Base-by-base conservation (phyloP, 2,113 vertebrate species). In the Hyperopisus bebe region DNA sequence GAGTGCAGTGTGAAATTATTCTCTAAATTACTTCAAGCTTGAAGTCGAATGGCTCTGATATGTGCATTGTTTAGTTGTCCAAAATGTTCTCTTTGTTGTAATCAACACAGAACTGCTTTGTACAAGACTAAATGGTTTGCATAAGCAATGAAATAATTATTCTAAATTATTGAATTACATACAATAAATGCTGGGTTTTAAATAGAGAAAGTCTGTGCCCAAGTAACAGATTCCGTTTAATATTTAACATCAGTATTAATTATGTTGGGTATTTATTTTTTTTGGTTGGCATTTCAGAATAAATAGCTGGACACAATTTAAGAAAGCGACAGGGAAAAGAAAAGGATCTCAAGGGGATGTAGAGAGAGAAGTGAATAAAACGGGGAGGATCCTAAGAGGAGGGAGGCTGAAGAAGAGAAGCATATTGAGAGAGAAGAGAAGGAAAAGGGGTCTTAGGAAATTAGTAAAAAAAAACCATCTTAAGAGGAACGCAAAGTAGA, bases 31-130 rank as follows among this genome's bases (percentile, higher is more conserved):
- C 62, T 70, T 15, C 42, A 82, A 44, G 42, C 77, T 42, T 51
- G 80, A 21, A 85, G 31, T 83, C 24, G 9, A 39, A 19, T n/a
- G 47, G 27, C 46, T 48, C 31, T 50, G 31, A 51, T 87, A 53
- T 70, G 55, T 50, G 39, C 58, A 86, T 89, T 87, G 85, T 90
- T 77, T 66, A 86, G 11, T 50, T 31, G 47, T 51, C 35, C 74
- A 39, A 80, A 90, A 90, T 53, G 85, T 58, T 90, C 35, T 88
- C 88, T 51, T 89, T 86, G 84, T 90, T 88, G 87, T 55, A 35
- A 58, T 51, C 42, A 31, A 88, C 74, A 90, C 74, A 90, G 87
- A 47, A 77, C 44, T 84, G 42, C 87, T 88, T 90, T 90, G 87
- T 90, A 83, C 27, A 48, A 58, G 50, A 58, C 44, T 21, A 51